Evolutionary conservation across 2,888 invertebrate genomes (phyloP), one percentile per base, ranked within the genome.

Genomic region (Drosophila paracracens): DNA sequence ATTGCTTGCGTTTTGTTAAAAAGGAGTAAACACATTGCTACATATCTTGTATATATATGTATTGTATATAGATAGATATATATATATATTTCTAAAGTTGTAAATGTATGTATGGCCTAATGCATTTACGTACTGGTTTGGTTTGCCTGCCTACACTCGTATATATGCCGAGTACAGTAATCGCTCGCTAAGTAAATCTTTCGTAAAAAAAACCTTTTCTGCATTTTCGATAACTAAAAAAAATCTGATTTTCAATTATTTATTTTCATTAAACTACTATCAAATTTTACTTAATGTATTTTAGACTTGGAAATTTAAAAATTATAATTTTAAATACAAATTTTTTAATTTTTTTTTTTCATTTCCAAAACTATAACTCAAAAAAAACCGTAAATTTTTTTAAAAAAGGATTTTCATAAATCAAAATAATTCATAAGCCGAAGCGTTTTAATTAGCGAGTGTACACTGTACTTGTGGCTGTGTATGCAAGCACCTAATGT

Each of bases 41-140:
- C 85, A 72, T 82, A 72, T 73, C 53, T 48, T 73, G 54, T 73
- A 62, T 79, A 64, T 72, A 69, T 77, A 54, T 71, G 62, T 74
- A 27, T 70, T 36, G 27, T 54, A 65, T 75, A 74, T 70, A 57
- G 46, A 46, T 46, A 46, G 4, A 58, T 58, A 66, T 68, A 61
- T 77, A 36, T 89, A 79, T 88, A 72, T 89, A 85, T 76, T 70
- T 66, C 88, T 83, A 83, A 79, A 74, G 58, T 88, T 81, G 65
- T 72, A 70, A 74, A 73, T 77, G 74, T 64, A 67, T 69, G 58
- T 70, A 71, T 68, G 57, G 59, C 63, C 88, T 88, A 82, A 82
- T 70, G 70, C 82, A 66, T 69, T 88, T 88, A 69, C 66, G 82
- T 82, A 84, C 79, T 67, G 38, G 2, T 56, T 62, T 40, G 43